Percentiles rank a stretch among this genome's conserved stretches.
Conservation (phyloP, 2,797 vertebrate species). For the Apogon talboti region DNA sequence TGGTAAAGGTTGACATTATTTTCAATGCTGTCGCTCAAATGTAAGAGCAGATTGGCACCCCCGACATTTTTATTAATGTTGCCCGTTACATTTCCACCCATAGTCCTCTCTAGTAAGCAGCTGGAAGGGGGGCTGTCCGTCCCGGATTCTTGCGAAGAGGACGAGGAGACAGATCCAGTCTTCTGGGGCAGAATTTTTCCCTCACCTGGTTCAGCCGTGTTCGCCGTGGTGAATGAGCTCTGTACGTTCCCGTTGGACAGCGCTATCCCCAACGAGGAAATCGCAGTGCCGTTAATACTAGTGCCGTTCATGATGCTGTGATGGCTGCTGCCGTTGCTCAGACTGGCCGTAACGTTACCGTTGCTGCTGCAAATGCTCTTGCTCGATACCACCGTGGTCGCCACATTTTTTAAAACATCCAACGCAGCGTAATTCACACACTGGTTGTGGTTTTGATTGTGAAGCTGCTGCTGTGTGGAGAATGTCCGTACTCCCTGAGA, state of each 20-base stretch:
- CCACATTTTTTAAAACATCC: conserved; percentile 81
- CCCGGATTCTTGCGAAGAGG: conserved; percentile 87
- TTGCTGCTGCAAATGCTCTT: conserved; percentile 67
- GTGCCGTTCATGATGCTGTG: conserved; percentile 73
- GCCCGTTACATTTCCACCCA: conserved; percentile 69
- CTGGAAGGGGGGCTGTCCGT: conserved; percentile 86
- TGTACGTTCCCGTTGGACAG: conserved; percentile 66
- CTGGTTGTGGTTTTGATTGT: conserved; percentile 82
- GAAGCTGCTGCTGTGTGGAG: conserved; percentile 84
- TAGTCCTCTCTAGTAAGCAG: conserved; percentile 83
- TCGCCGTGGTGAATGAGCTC: conserved; percentile 61
- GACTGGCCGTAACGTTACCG: conserved; percentile 53
- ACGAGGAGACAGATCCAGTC: conserved; percentile 85
- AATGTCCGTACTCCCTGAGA: conserved; percentile 90
- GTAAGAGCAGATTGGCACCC: conserved; percentile 81
- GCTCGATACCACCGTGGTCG: conserved; percentile 73
- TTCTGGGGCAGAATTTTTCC: conserved; percentile 84
- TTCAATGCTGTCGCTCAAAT: conserved; percentile 81
- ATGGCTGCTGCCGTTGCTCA: conserved; percentile 72
- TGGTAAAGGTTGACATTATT: conserved; percentile 80
- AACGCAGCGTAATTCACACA: conserved; percentile 83
- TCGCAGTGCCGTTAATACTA: conserved; percentile 59
- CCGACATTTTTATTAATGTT: conserved; percentile 79
- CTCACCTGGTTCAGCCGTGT: conserved; percentile 71
- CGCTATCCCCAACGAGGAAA: conserved; percentile 59